A percentile compares a stretch with the other conserved stretches of the same genome.
Evolutionary conservation across 2,797 vertebrate species (phyloP).

Genomic region (Cirrhinus molitorella): DNA sequence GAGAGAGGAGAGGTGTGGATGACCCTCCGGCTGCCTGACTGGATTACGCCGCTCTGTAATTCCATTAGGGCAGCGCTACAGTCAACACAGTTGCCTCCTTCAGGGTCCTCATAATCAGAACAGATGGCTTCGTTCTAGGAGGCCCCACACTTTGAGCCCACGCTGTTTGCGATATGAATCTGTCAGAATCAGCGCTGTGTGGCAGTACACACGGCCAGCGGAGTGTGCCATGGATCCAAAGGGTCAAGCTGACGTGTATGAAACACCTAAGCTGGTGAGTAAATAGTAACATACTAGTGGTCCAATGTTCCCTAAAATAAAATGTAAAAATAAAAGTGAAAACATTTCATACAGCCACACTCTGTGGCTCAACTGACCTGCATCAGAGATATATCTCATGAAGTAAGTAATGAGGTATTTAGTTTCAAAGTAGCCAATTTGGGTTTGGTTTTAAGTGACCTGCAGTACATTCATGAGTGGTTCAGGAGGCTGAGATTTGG

Average conservation of each 20-base stretch:
- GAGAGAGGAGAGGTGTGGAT: constrained; percentile 38
- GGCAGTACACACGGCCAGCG: neutral
- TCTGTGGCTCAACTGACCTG: too few species aligned
- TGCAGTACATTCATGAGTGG: neutral
- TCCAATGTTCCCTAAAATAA: neutral
- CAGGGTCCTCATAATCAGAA: constrained; percentile 50
- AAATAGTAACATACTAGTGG: neutral
- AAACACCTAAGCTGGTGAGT: neutral
- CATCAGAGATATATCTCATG: neutral
- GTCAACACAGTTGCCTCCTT: constrained; percentile 47
- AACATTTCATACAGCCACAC: too few species aligned
- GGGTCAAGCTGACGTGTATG: neutral
- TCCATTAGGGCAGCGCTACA: constrained; percentile 52
- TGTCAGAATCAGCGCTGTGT: neutral
- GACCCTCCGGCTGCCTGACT: constrained; percentile 54
- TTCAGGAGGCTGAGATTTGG: neutral
- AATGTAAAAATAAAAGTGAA: neutral
- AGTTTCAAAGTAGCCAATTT: neutral
- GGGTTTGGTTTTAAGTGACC: neutral
- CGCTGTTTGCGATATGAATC: neutral
- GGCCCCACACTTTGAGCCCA: neutral
- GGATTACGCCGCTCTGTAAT: constrained; percentile 54
- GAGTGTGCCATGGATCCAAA: neutral
- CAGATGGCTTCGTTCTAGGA: constrained; percentile 50
- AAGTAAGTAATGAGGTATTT: neutral